Conservation (phyloP, 2,888 invertebrate species). For the Corythucha ciliata region DNA sequence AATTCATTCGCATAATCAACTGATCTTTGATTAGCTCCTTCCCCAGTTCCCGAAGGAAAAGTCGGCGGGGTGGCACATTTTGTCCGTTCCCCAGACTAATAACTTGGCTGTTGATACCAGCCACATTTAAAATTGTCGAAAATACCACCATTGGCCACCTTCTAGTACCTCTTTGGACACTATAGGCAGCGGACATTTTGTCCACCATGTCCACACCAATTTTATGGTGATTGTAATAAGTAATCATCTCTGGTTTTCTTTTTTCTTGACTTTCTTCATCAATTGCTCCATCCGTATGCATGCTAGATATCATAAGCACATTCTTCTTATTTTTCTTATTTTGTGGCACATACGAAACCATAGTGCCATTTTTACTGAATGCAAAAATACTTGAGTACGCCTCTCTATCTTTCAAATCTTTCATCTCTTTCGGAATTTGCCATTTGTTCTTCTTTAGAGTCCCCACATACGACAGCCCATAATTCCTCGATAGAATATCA, state of each 20-base stretch:
- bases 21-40: slow-evolving; percentile 24
- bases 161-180: slow-evolving; percentile 23
- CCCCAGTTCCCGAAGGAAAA: slow-evolving; percentile 23
- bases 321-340: slow-evolving; percentile 20
- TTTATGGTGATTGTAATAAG: slow-evolving; percentile 27
- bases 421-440: slow-evolving; percentile 25
- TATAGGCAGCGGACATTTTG: slow-evolving; percentile 26
- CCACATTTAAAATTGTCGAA: slow-evolving; percentile 28
- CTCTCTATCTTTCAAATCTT: slow-evolving; percentile 20
- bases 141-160: slow-evolving; percentile 31
- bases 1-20: slow-evolving; percentile 17
- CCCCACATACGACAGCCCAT: slow-evolving; percentile 31
- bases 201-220: slow-evolving; percentile 18
- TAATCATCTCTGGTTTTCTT: slow-evolving; percentile 28
- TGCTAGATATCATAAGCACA: slow-evolving; percentile 22
- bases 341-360: slow-evolving; percentile 24
- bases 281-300: slow-evolving; percentile 22
- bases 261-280: slow-evolving; percentile 21
- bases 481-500: slow-evolving; percentile 22
- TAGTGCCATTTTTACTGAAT: slow-evolving; percentile 14
- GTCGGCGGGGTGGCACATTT: slow-evolving; percentile 20
- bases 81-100: slow-evolving; percentile 22
- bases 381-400: slow-evolving; percentile 17
- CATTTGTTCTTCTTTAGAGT: slow-evolving; percentile 33
- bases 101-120: slow-evolving; percentile 29